Evolutionary conservation across 2,113 vertebrate species (phyloP).

Genomic region (Uria lomvia): DNA sequence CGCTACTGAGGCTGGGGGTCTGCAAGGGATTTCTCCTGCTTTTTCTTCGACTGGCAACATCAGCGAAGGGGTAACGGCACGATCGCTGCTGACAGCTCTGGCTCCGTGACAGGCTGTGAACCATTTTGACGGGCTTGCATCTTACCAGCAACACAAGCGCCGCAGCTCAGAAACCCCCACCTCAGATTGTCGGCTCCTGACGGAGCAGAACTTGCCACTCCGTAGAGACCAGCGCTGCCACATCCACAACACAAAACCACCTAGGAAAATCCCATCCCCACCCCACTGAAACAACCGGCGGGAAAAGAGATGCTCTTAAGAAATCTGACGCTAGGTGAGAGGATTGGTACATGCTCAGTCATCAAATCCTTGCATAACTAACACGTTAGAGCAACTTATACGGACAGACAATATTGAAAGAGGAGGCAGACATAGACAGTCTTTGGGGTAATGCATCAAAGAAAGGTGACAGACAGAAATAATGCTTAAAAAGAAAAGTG

Average conservation of each 20-base stretch:
- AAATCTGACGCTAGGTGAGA: not conserved
- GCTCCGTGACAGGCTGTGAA: not conserved
- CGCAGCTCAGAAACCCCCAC: not conserved
- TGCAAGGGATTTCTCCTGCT: not conserved
- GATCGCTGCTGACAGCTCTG: not conserved
- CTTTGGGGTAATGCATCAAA: not conserved
- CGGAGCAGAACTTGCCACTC: not conserved
- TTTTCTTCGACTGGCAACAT: not conserved
- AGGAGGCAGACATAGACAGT: not conserved
- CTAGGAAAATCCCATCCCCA: not conserved
- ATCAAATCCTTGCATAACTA: not conserved
- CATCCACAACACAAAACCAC: not conserved
- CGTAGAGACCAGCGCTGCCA: not conserved
- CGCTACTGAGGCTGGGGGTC: not conserved
- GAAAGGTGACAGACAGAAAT: slow-evolving; percentile 1
- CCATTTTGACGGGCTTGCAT: not conserved
- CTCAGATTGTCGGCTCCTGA: not conserved
- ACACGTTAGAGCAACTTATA: not conserved
- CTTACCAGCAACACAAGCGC: not conserved
- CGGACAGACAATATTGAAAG: not conserved
- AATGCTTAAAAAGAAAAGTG: not conserved
- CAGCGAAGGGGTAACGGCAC: not conserved
- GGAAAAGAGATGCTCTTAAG: not conserved
- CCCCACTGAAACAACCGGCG: not conserved
- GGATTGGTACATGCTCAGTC: not conserved